These are phyloP conservation scores for Eueides isabella DNA, from an alignment of 1,140 invertebrate genomes.

Conservation along the genomic window DNA sequence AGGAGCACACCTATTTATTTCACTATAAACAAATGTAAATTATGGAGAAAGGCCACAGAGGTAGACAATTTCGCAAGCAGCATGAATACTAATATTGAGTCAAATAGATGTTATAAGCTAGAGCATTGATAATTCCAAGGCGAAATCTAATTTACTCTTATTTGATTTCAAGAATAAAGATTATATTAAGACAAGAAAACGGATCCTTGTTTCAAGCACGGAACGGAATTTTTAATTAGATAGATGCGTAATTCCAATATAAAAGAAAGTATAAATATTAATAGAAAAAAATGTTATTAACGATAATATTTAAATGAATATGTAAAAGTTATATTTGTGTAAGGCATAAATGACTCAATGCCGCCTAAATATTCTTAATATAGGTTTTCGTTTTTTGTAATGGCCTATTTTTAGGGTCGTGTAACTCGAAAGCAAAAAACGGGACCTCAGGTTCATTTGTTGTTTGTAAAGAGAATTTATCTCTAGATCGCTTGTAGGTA, in stretches of 20 bases:
- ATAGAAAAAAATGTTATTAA: too few species aligned
- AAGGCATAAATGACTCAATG: not conserved
- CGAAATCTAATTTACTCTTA: conserved; percentile 32
- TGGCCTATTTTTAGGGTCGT: too few species aligned
- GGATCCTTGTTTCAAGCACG: conserved; percentile 3
- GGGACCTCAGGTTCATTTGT: too few species aligned
- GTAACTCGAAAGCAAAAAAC: too few species aligned
- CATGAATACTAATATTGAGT: conserved; percentile 41
- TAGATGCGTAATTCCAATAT: not conserved
- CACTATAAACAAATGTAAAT: conserved; percentile 44
- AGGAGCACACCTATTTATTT: conserved; percentile 33
- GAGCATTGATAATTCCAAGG: conserved; percentile 38
- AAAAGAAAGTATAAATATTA: not conserved
- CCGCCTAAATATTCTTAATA: too few species aligned
- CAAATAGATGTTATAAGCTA: conserved; percentile 38
- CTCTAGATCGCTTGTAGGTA: too few species aligned
- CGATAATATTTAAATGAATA: not conserved
- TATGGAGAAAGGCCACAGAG: conserved; percentile 42
- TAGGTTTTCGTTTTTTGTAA: too few species aligned
- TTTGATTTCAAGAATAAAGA: conserved; percentile 19
- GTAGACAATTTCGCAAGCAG: conserved; percentile 39
- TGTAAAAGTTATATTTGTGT: not conserved
- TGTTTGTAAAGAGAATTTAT: too few species aligned
- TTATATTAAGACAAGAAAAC: conserved; percentile 14
- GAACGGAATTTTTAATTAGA: not conserved